Conservation (phyloP, 2,797 vertebrate genomes). For the Anomalospiza imberbis region DNA sequence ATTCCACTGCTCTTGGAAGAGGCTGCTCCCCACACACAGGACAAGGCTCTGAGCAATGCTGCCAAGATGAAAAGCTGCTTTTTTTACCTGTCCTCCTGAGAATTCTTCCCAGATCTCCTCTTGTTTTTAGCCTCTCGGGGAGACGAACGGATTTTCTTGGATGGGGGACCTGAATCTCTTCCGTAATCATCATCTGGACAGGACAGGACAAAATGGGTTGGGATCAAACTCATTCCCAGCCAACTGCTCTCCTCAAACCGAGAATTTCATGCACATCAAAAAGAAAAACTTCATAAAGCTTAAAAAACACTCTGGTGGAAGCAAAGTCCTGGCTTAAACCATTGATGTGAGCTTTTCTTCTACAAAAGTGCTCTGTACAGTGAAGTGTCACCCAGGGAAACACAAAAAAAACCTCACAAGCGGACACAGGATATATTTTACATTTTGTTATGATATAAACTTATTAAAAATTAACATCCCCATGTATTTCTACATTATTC, state of each 20-base stretch:
- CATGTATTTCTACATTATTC: accelerated
- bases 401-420: not conserved
- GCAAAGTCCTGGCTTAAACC: not conserved
- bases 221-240: conserved; percentile 25
- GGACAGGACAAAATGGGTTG: not conserved
- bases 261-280: not conserved
- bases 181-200: conserved; percentile 91
- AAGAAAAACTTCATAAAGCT: not conserved
- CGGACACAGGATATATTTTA: not conserved
- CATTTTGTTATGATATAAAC: not conserved
- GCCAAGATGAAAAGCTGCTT: not conserved
- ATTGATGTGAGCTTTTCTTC: not conserved
- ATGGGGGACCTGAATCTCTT: conserved; percentile 84
- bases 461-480: not conserved
- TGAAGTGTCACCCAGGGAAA: not conserved
- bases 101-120: conserved; percentile 90
- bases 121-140: conserved; percentile 95
- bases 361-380: not conserved
- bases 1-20: not conserved
- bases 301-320: not conserved
- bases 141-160: conserved; percentile 92
- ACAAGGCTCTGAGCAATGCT: not conserved
- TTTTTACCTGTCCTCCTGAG: conserved; percentile 93
- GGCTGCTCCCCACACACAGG: not conserved
- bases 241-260: not conserved